A percentile compares a stretch with the other conserved stretches of the same genome.
These are phyloP conservation scores for Pseudomyrmex gracilis DNA, from an alignment of 1,140 invertebrate species.

Conservation along the genomic window DNA sequence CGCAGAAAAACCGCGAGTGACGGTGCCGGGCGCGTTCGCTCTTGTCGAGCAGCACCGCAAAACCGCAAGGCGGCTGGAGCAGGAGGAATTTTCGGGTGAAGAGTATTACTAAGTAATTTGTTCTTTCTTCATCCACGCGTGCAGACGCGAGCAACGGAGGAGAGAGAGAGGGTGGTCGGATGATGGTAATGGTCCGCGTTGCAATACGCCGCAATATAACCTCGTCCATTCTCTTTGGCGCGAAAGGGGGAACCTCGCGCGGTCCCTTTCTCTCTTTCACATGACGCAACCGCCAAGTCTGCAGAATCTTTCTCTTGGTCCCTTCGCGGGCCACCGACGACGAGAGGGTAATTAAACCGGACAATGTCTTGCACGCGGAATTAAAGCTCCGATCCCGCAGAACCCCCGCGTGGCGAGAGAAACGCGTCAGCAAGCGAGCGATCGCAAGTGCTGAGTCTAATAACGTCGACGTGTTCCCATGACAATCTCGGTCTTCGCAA, in stretches of 20 bases:
- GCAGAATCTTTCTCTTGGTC: slow-evolving; percentile 21
- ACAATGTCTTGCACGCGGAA: slow-evolving; percentile 69
- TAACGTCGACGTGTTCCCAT: neutral
- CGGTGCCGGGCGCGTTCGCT: slow-evolving; percentile 15
- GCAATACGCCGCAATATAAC: slow-evolving; percentile 65
- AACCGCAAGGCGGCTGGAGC: slow-evolving; percentile 66
- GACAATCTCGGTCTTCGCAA: slow-evolving; percentile 1
- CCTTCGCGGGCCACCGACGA: slow-evolving; percentile 63
- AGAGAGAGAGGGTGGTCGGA: neutral
- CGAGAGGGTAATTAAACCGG: slow-evolving; percentile 71
- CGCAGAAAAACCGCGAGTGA: slow-evolving; percentile 36
- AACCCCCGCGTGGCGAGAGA: slow-evolving; percentile 57
- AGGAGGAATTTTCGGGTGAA: slow-evolving; percentile 69
- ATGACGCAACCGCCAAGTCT: neutral
- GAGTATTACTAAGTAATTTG: slow-evolving; percentile 77
- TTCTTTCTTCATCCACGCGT: slow-evolving; percentile 61
- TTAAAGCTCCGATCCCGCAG: slow-evolving; percentile 41
- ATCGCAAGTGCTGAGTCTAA: neutral
- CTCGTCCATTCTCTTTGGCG: slow-evolving; percentile 50
- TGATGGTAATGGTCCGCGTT: slow-evolving; percentile 33
- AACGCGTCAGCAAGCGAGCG: slow-evolving; percentile 51
- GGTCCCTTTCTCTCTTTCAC: slow-evolving; percentile 25
- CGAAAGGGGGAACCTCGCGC: slow-evolving; percentile 32
- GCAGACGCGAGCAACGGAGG: neutral
- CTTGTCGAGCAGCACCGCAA: slow-evolving; percentile 63